Percentiles rank a stretch among this genome's conserved stretches.
phyloP scores from a whole-genome alignment of 1,140 invertebrate species.

The Rhopalosiphum maidis region DNA sequence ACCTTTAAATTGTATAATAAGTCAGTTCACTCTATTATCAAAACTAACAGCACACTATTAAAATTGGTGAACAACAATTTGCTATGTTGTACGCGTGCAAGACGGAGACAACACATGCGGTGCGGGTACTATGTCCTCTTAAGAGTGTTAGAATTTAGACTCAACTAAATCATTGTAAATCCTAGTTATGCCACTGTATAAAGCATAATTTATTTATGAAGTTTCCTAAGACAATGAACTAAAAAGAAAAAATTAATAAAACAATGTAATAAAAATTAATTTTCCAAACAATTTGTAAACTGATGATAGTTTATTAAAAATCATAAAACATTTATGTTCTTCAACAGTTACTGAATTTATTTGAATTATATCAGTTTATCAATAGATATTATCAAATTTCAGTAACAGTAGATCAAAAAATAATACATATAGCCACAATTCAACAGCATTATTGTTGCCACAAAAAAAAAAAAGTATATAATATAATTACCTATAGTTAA shows the following conservation, averaged over 20 bases:
- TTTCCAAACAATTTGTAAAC: background rate
- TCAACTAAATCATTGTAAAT: background rate
- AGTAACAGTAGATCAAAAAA: slow-evolving; percentile 28
- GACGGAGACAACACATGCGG: no score
- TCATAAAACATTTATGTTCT: background rate
- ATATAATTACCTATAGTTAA: slow-evolving; percentile 22
- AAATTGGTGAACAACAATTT: no score
- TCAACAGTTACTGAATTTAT: slow-evolving; percentile 26
- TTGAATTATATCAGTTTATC: slow-evolving; percentile 24
- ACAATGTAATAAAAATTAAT: background rate
- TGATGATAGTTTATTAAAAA: slow-evolving; percentile 19
- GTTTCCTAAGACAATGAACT: background rate
- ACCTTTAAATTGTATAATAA: no score
- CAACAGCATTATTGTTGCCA: slow-evolving; percentile 33
- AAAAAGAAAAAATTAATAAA: background rate
- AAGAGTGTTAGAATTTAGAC: background rate
- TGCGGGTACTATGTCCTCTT: no score
- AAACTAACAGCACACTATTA: no score
- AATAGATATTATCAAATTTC: background rate
- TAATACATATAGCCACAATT: slow-evolving; percentile 32
- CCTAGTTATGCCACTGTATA: no score
- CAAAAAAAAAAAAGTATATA: slow-evolving; percentile 3
- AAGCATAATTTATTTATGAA: no score
- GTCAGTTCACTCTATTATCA: no score
- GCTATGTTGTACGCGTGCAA: no score